These are phyloP conservation scores for Tridacna gigas DNA, from an alignment of 2,888 invertebrate species.

Conservation along the genomic window DNA sequence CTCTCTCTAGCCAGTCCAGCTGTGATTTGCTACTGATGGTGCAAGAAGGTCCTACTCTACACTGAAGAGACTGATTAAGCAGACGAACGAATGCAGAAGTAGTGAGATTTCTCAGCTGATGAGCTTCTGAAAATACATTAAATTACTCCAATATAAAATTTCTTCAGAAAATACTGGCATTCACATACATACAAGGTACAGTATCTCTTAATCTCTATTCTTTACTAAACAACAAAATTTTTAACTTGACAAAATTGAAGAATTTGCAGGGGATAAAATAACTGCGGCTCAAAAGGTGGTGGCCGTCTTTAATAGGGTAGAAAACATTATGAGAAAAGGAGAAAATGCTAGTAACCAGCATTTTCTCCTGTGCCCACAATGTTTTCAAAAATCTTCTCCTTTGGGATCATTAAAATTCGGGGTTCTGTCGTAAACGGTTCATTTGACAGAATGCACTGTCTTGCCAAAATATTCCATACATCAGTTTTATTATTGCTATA, in stretches of 20 bases:
- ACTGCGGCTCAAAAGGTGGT: no score
- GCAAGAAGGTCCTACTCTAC: not conserved
- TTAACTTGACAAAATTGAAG: no score
- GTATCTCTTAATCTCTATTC: no score
- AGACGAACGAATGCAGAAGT: not conserved
- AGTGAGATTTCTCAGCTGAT: not conserved
- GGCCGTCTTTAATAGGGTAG: not conserved
- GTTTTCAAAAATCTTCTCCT: not conserved
- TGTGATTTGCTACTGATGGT: conserved; percentile 9
- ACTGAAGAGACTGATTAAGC: not conserved
- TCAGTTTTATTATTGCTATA: no score
- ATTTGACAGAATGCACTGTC: no score
- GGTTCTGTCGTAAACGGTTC: not conserved
- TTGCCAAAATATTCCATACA: no score
- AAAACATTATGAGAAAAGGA: not conserved
- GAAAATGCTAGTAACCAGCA: not conserved
- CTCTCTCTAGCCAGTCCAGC: not conserved
- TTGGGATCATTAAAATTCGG: no score
- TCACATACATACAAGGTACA: no score
- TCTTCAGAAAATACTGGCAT: no score
- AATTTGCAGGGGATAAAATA: no score
- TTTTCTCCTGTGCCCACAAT: not conserved
- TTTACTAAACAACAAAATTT: no score
- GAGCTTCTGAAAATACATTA: not conserved
- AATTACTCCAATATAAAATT: no score